Evolutionary conservation across 2,888 invertebrate species (phyloP), one percentile per base, ranked within the genome.

Genomic region (Rhagonycha fulva): DNA sequence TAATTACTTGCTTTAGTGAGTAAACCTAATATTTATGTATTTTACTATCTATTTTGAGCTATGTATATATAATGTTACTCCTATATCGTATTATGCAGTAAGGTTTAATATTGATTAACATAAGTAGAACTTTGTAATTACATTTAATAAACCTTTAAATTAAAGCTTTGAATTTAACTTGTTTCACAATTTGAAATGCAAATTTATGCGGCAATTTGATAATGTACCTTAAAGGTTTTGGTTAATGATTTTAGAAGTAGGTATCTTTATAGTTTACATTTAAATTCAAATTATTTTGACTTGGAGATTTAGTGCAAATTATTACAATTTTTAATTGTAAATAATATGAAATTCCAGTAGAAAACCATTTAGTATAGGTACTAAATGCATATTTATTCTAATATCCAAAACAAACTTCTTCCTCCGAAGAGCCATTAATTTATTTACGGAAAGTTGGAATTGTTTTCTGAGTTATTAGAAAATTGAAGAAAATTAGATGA

Each of bases 101-200:
- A 47, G 47, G 47, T 47, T 47, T 66, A 24, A n/a, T 66, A 66
- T 66, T 66, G 63, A 66, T 66, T 26, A 66, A 66, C 63, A 66
- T 66, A 66, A 66, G 63, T 66, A 24, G 63, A 66, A 66, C 63
- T 66, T 66, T 66, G 63, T 66, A 66, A 66, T 66, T 66, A 66
- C 63, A 26, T 66, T 26, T 66, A 66, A 66, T 66, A 66, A 47
- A 66, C 63, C 23, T 66, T 66, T 66, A 66, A 66, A 24, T 23
- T 66, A 66, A 66, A 66, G 63, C 63, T 66, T 66, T 66, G 63
- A 66, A 66, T 66, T 66, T 66, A 66, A 66, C 63, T 66, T 66
- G 63, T 66, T 66, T 24, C 63, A 66, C 63, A 66, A 66, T 26
- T 66, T 66, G 24, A 66, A 66, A 66, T 66, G 63, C 63, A 66